Percentiles rank a stretch among this genome's conserved stretches.
These are phyloP conservation scores for Lysandra bellargus DNA, from an alignment of 2,888 invertebrate genomes.

Conservation along the genomic window DNA sequence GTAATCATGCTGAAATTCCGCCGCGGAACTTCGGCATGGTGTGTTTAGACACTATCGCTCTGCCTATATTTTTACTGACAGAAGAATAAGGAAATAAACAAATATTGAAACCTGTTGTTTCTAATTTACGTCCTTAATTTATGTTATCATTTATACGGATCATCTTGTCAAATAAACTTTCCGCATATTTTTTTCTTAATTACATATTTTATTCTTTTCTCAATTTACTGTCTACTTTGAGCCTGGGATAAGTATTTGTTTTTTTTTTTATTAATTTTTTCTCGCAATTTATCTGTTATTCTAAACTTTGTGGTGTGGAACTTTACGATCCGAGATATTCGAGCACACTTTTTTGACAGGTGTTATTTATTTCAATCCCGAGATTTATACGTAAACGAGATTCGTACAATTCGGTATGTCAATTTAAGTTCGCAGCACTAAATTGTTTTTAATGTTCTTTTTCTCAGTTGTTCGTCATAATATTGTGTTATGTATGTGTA, in stretches of 20 bases:
- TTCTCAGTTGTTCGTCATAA: neutral
- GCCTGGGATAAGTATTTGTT: slow-evolving; percentile 58
- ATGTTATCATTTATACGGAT: neutral
- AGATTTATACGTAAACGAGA: slow-evolving; percentile 36
- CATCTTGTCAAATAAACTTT: slow-evolving; percentile 11
- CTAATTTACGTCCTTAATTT: neutral
- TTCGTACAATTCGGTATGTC: slow-evolving; percentile 37
- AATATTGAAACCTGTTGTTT: too few relatives aligned
- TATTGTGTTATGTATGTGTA: neutral
- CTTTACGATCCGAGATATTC: slow-evolving; percentile 36
- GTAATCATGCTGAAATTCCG: too few relatives aligned
- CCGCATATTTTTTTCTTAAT: neutral
- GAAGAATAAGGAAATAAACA: too few relatives aligned
- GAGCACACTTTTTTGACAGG: slow-evolving; percentile 40
- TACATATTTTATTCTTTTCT: neutral
- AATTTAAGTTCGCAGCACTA: slow-evolving; percentile 33
- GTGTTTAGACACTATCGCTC: too few relatives aligned
- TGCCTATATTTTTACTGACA: too few relatives aligned
- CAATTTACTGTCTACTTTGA: slow-evolving; percentile 66
- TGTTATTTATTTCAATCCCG: slow-evolving; percentile 39
- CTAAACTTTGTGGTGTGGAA: slow-evolving; percentile 42
- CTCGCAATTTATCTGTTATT: slow-evolving; percentile 47
- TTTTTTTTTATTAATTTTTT: slow-evolving; percentile 52
- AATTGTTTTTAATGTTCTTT: slow-evolving; percentile 35
- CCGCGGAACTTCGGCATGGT: too few relatives aligned